Evolutionary conservation across 2,113 vertebrate genomes (phyloP), one percentile per base, ranked within the genome.

Genomic region (Stigmatopora argus): DNA sequence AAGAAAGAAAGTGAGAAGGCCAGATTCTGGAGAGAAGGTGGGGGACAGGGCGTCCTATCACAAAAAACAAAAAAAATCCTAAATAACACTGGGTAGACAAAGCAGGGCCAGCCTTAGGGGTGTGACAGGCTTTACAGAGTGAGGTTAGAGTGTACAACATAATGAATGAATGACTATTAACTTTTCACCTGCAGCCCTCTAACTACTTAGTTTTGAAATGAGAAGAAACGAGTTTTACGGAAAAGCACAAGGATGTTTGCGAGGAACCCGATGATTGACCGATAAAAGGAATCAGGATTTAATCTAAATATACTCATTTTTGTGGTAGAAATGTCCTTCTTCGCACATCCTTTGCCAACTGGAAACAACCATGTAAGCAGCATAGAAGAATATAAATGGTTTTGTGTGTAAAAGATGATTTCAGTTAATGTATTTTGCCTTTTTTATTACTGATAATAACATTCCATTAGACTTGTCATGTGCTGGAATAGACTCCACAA

Each of bases 51-150:
- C 23, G 21, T 66, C 60, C 73, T 82, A 84, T 88, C 78, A 87
- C 81, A 85, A 88, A 19, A 10, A 18, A 5, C 3, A 38, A 26
- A 23, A 53, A 15, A 26, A 73, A 76, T 62, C 66, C 71, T 74
- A 80, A 83, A 78, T 79, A 83, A 71, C 75, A 62, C 72, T 19
- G 17, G 31, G 65, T 49, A 73, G 68, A 86, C 83, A 88, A 86
- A 81, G 79, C 61, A 9, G 48, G 38, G 48, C 56, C 58, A 57
- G 58, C 83, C 80, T 74, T 59, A 53, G 51, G 76, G 79, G 70
- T 72, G 72, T 72, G 70, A 78, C 23, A 1, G 1, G 60, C 49
- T 66, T 73, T 71, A 69, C 65, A 78, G 46, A 77, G 48, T 0
- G 52, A 75, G 76, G 83, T 83, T 73, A 84, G 64, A 84, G 78